Base-by-base conservation (phyloP, 2,113 vertebrate genomes). In the Campylomormyrus tamandua region DNA sequence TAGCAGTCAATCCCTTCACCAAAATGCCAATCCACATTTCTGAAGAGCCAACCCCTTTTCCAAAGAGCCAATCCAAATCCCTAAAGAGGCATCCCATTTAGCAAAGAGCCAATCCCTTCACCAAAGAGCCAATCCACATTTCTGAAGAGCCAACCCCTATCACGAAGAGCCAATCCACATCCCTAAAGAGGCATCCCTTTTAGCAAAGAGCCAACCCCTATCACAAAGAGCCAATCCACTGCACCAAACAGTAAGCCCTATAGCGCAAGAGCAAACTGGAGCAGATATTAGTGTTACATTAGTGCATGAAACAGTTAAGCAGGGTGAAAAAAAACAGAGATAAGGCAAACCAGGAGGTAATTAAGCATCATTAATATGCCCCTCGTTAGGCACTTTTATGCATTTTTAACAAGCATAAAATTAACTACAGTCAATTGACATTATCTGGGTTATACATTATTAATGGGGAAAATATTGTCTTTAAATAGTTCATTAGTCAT, bases 351-450 rank as follows among this genome's bases (percentile, higher is more conserved):
- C 49, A 87, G 85, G 90, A 90, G 90, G 88, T 77, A 87, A 77
- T 91, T 91, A 90, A 58, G 87, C 87, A 87, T 85, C 88, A 91
- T 91, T 77, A 90, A 49, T 74, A 52, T 52, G 74, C 80, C 45
- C 84, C 88, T 90, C 84, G 89, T 90, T 90, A 83, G 45, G 88
- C 74, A 91, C 91, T 90, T 42, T 80, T 90, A 83, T 90, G 91
- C 89, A 91, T 91, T 88, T 92, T 91, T 91, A 92, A 91, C 90
- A 91, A 90, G 89, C 90, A 92, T 90, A 91, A 90, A 91, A 92
- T 91, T 90, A 91, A 90, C 92, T 91, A 70, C 83, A 85, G 80
- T 85, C 74, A 84, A 87, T 83, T 88, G 89, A 90, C 90, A 91
- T 90, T 92, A 91, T 90, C 91, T 89, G 89, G 88, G 83, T 77